Conservation (phyloP, 1,140 invertebrate genomes). For the Drosophila watanabei region DNA sequence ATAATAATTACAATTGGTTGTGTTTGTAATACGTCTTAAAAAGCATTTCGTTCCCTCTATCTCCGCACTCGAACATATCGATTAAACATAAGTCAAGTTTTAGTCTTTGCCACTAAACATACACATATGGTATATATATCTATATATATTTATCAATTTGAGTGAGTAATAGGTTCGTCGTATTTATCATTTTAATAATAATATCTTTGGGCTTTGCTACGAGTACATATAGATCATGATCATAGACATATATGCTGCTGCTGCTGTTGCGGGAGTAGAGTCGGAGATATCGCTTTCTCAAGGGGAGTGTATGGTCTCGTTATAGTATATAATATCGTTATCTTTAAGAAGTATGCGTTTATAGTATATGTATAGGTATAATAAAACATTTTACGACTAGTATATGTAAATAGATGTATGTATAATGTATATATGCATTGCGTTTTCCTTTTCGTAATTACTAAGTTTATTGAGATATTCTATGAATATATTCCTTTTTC, state of each 20-base stretch:
- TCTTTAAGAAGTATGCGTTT: constrained; percentile 50
- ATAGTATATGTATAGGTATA: constrained; percentile 53
- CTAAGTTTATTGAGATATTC: constrained; percentile 77
- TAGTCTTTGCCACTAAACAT: constrained; percentile 77
- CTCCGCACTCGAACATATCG: constrained; percentile 58
- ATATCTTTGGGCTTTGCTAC: constrained; percentile 81
- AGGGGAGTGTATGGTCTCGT: constrained; percentile 30
- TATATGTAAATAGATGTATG: constrained; percentile 63
- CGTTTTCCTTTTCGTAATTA: constrained; percentile 57
- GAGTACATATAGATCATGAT: constrained; percentile 72
- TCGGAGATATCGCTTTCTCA: constrained; percentile 11
- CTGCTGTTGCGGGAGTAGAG: constrained; percentile 7
- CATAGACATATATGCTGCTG: constrained; percentile 55
- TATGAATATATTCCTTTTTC: constrained; percentile 65
- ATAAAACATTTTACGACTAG: constrained; percentile 56
- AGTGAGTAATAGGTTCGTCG: constrained; percentile 42
- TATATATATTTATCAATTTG: constrained; percentile 41
- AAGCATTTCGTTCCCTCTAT: constrained; percentile 57
- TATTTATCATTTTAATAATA: constrained; percentile 66
- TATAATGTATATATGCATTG: constrained; percentile 66
- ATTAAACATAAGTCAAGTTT: constrained; percentile 69
- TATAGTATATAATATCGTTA: constrained; percentile 41
- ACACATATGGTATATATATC: constrained; percentile 8
- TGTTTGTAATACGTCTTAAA: constrained; percentile 60
- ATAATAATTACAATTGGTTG: constrained; percentile 79